Base-by-base conservation (phyloP, 2,797 vertebrate genomes). In the Streptopelia turtur region DNA sequence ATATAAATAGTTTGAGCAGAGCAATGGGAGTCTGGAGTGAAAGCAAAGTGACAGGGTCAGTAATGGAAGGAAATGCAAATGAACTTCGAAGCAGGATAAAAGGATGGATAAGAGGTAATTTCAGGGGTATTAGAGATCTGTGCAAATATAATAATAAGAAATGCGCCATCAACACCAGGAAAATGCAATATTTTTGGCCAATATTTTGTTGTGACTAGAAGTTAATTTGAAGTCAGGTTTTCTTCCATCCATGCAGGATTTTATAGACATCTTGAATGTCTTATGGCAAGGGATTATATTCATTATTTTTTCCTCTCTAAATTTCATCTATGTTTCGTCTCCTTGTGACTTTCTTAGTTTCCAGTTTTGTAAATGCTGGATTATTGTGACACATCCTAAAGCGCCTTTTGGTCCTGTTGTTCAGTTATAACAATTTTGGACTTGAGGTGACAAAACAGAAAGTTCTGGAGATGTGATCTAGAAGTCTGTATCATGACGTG, bases 1-100 rank as follows among this genome's bases (percentile, higher is more conserved):
- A 94, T 94, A 94, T 69, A 94, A 96, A 96, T 92, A 81, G 53
- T 69, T 80, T 69, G 37, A 78, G 60, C 15, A 90, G 76, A 92
- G 53, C 60, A 74, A 41, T 49, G 24, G 47, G 78, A 92, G 70
- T 83, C 50, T 57, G 28, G 41, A 91, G 9, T 63, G 69, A 89
- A 90, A 78, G 39, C 18, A 76, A 85, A 89, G 20, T 49, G 68
- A 70, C 41, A 78, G 86, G 75, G 43, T 63, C 75, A 71, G 35
- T 79, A 94, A 78, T 21, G 49, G 71, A 81, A 72, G 31, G 52
- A 94, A 92, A 95, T 89, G 70, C 47, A 95, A 94, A 95, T 87
- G 11, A 87, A 83, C n/a, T 49, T 35, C 6, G 13, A 78, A 90
- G 20, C 39, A 84, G 35, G n/a, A 82, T 72, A 81, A 90, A 88